These are phyloP conservation scores for Saturnia pavonia DNA, from an alignment of 2,888 invertebrate genomes.

Conservation along the genomic window DNA sequence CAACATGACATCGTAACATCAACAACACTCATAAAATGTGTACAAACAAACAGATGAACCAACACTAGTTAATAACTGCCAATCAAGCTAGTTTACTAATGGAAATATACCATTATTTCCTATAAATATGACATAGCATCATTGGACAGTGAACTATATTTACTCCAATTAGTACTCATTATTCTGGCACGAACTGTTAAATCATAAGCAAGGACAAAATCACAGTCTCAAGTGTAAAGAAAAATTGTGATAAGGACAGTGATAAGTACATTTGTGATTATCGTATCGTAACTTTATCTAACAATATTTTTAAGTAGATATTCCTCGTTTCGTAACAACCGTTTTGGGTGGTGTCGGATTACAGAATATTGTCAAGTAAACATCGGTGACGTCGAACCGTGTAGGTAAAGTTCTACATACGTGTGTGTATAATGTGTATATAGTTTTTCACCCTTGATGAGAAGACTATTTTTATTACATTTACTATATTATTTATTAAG, in stretches of 20 bases:
- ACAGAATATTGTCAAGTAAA: neutral
- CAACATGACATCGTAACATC: slow-evolving; percentile 2
- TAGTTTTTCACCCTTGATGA: neutral
- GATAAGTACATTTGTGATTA: slow-evolving; percentile 31
- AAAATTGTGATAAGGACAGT: slow-evolving; percentile 33
- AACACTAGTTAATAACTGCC: slow-evolving; percentile 34
- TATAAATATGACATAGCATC: slow-evolving; percentile 23
- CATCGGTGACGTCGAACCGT: neutral
- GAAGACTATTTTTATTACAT: too few relatives aligned
- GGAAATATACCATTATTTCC: slow-evolving; percentile 30
- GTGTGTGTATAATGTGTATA: neutral
- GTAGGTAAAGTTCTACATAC: too few relatives aligned
- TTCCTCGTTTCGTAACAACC: slow-evolving; percentile 13
- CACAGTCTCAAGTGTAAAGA: slow-evolving; percentile 32
- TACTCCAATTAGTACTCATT: slow-evolving; percentile 49
- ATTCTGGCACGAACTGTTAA: slow-evolving; percentile 32
- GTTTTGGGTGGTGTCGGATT: slow-evolving; percentile 5
- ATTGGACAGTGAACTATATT: slow-evolving; percentile 30
- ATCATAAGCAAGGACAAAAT: slow-evolving; percentile 33
- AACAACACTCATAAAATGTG: slow-evolving; percentile 30
- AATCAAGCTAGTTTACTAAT: slow-evolving; percentile 43
- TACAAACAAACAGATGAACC: slow-evolving; percentile 34
- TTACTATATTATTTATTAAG: too few relatives aligned
- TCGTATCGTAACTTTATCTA: slow-evolving; percentile 11
- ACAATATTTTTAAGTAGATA: slow-evolving; percentile 4